Evolutionary conservation across 2,113 vertebrate species (phyloP), one percentile per base, ranked within the genome.

Genomic region (Amia ocellicauda): DNA sequence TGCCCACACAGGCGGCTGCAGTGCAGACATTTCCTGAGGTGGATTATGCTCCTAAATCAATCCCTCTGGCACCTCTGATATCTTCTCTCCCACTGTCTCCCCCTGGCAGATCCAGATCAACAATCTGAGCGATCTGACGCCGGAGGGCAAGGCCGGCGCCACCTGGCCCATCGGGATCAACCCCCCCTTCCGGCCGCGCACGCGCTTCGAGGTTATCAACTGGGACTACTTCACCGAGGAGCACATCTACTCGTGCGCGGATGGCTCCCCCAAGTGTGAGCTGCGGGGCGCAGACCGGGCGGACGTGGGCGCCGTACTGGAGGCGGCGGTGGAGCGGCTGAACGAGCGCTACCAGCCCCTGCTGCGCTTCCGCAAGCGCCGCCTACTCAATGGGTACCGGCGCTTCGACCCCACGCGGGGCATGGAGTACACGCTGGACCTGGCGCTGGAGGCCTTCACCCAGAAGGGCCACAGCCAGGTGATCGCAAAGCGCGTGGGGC

Each of bases 211-310:
- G 79, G 92, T 98, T 1, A 88, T 99, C 66, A 91, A 89, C 84
- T 99, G 96, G 96, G 95, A 98, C 66, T 97, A 98, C 80, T 99
- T 99, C 77, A 99, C 94, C 0, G 96, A 98, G 64, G 94, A 94
- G 78, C 93, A 98, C 27, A 87, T 93, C 17, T 98, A 94, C 85
- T 90, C 93, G 5, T 99, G 96, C 27, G 69, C 82, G 0, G 92
- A 96, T 0, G 89, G 93, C 51, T 84, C 93, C 1, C 95, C 96
- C 1, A 99, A 98, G 80, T 98, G 96, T 4, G 92, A 93, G 22
- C 89, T 98, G 58, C 86, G 83, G 3, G 97, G 95, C 1, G 92
- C 89, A 0, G 91, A 91, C 83, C 87, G 88, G 1, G 90, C 86
- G 0, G 96, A 98, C 0, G 83, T 98, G 0, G 80, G 42, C 0